Evolutionary conservation across 2,888 invertebrate genomes (phyloP).

Genomic region (Pachycephus smyrnensis): DNA sequence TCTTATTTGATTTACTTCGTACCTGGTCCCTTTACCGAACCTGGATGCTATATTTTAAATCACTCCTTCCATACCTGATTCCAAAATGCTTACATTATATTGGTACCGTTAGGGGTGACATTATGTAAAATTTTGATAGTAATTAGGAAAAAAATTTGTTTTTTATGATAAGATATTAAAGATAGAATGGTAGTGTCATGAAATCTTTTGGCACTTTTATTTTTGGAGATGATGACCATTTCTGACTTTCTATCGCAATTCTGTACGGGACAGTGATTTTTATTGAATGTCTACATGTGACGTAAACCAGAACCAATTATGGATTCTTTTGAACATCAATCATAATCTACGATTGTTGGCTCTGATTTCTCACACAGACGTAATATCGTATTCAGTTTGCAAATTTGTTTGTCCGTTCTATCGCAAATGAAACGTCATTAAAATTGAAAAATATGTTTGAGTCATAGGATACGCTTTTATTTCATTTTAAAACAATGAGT

Average conservation of each 20-base stretch:
- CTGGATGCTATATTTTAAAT: neutral
- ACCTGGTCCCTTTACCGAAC: neutral
- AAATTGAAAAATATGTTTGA: neutral
- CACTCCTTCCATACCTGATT: neutral
- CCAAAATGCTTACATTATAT: neutral
- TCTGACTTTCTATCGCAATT: neutral
- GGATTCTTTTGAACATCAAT: too few species aligned
- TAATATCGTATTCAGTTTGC: neutral
- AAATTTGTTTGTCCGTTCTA: neutral
- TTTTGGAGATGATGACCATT: neutral
- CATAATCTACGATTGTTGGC: too few species aligned
- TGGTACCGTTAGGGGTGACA: neutral
- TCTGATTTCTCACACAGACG: too few species aligned
- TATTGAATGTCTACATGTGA: neutral
- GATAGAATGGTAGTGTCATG: too few species aligned
- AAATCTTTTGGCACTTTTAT: neutral
- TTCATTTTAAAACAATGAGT: neutral
- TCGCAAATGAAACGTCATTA: neutral
- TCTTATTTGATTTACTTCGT: neutral
- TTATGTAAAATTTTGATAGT: neutral
- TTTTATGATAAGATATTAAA: too few species aligned
- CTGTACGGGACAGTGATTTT: neutral
- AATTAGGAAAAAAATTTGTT: too few species aligned
- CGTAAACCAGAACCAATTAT: too few species aligned
- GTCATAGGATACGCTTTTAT: neutral